Conservation (phyloP, 1,140 invertebrate genomes). For the Meloidogyne floridensis region DNA sequence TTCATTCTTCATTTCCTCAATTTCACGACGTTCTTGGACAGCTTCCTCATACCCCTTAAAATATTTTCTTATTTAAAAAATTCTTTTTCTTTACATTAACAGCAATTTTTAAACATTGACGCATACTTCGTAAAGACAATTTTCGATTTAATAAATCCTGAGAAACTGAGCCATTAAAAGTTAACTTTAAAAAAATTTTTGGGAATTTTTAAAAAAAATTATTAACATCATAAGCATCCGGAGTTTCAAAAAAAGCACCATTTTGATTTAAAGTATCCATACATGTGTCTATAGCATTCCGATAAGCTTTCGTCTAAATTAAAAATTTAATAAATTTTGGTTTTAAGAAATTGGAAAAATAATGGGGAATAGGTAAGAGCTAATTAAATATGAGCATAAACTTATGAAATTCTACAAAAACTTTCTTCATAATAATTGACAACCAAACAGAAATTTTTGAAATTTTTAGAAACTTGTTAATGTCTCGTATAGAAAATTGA, state of each 20-base stretch:
- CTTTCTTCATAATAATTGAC: too few relatives aligned
- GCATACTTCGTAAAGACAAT: neutral
- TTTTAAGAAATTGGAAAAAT: too few relatives aligned
- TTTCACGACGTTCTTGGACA: slow-evolving; percentile 1
- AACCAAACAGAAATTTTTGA: too few relatives aligned
- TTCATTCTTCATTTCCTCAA: slow-evolving; percentile 1
- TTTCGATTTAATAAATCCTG: neutral
- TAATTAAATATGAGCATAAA: too few relatives aligned
- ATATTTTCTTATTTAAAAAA: too few relatives aligned
- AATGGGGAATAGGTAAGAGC: too few relatives aligned
- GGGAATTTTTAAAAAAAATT: neutral
- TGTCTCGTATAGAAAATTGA: too few relatives aligned
- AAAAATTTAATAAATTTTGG: neutral
- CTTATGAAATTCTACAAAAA: too few relatives aligned
- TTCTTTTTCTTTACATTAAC: neutral
- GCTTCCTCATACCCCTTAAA: slow-evolving; percentile 9
- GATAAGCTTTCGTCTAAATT: slow-evolving; percentile 8
- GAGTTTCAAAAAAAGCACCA: neutral
- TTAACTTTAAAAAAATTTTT: neutral
- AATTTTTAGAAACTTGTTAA: too few relatives aligned
- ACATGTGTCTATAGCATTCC: neutral
- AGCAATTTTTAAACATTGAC: neutral
- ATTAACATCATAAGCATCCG: neutral
- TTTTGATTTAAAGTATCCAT: neutral
- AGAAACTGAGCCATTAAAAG: neutral